Evolutionary conservation across 2,888 invertebrate genomes (phyloP), one percentile per base, ranked within the genome.

Genomic region (Molanna angustata): DNA sequence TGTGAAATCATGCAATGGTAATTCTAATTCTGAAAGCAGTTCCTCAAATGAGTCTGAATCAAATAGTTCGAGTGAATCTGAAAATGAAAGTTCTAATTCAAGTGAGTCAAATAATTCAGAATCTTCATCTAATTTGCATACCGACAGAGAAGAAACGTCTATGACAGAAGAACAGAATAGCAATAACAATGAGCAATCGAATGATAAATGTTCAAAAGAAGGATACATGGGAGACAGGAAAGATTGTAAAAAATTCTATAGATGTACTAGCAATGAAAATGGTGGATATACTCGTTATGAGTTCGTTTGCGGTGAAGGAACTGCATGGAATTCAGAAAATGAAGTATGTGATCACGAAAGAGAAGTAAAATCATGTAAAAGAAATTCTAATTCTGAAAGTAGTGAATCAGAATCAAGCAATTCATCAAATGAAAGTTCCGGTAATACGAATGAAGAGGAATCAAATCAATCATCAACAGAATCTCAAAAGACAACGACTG

Each of bases 281-380:
- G 71, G 69, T 11, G 70, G 69, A 14, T 74, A 67, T 42, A 75
- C 68, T 2, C 79, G 77, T 63, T 78, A 78, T 61, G 75, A 79
- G 35, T 81, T 80, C 62, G 65, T 67, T 13, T 82, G 82, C 62
- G 78, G 80, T 3, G 72, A 74, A 41, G 81, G 80, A 20, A 82
- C 82, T 3, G 80, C 77, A 27, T 83, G 81, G 80, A 82, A 83
- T 63, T 64, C 76, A 59, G 68, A 75, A 27, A 73, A 76, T 49
- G 72, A 77, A 61, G 72, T 73, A 1, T 85, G 85, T 61, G 77
- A 79, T 64, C 74, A 80, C 61, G 71, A 71, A 20, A 69, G 69
- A 60, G 71, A 74, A 57, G 80, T 80, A 4, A 61, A 64, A 61
- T 62, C 61, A 56, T 73, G 73, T 61, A 49, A 49, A 54, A 22